Evolutionary conservation across 2,113 vertebrate genomes (phyloP).

Genomic region (Chlamydotis undulata): DNA sequence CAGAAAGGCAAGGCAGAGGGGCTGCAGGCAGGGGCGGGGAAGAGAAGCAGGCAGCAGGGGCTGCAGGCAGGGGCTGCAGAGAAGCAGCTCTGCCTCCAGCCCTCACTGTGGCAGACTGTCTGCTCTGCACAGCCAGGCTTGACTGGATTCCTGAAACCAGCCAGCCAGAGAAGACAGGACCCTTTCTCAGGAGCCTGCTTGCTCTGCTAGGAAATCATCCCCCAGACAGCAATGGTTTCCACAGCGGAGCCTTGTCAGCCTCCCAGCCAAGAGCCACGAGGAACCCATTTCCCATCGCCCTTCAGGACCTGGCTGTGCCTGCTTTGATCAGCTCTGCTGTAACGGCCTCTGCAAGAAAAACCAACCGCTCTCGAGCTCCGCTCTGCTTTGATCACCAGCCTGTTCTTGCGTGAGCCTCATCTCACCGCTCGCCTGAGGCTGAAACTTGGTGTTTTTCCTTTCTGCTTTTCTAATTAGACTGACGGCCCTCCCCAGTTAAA

Average conservation of each 20-base stretch:
- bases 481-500: not conserved
- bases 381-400: not conserved
- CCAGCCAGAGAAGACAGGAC: not conserved
- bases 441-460: not conserved
- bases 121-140: too few relatives aligned
- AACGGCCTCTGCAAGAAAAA: not conserved
- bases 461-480: not conserved
- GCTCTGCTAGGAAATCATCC: not conserved
- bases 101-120: not conserved
- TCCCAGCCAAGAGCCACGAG: not conserved
- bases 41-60: too few relatives aligned
- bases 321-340: not conserved
- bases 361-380: fast-evolving
- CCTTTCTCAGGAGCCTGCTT: not conserved
- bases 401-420: not conserved
- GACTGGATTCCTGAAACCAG: not conserved
- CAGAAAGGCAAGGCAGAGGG: not conserved
- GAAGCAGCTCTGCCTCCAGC: not conserved
- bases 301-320: not conserved
- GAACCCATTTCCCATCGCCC: not conserved
- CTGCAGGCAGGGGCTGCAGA: not conserved
- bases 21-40: not conserved
- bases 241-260: not conserved
- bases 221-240: not conserved
- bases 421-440: not conserved